Conservation (phyloP, 1,140 invertebrate genomes). For the Drosophila kepulauana region DNA sequence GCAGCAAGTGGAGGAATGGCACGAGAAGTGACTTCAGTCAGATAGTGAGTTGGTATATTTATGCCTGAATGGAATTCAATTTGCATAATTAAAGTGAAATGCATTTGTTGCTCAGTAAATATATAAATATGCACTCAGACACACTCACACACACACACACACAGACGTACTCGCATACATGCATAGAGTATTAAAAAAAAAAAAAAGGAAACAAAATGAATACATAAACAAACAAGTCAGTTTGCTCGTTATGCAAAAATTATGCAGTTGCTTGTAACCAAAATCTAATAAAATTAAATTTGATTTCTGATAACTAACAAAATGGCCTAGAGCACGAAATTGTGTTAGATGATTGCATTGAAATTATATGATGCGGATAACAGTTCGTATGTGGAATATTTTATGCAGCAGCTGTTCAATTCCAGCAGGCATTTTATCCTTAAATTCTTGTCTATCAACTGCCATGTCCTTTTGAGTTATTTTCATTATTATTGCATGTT, state of each 20-base stretch:
- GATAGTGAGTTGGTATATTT: constrained; percentile 55
- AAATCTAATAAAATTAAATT: constrained; percentile 41
- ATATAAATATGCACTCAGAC: constrained; percentile 40
- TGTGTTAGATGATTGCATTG: constrained; percentile 18
- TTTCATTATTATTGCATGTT: too few species aligned
- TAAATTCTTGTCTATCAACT: constrained; percentile 33
- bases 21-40: constrained; percentile 33
- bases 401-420: constrained; percentile 6
- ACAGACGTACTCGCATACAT: not conserved
- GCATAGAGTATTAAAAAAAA: constrained; percentile 3
- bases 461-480: constrained; percentile 31
- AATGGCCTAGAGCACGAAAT: constrained; percentile 10
- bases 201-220: constrained; percentile 30
- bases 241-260: constrained; percentile 35
- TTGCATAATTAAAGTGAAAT: constrained; percentile 77
- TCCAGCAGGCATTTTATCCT: not conserved
- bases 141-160: constrained; percentile 26
- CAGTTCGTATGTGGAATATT: constrained; percentile 26
- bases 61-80: constrained; percentile 75
- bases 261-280: constrained; percentile 45
- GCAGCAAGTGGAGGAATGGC: constrained; percentile 10
- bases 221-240: constrained; percentile 53
- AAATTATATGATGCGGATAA: constrained; percentile 10
- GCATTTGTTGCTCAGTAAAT: constrained; percentile 32
- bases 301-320: constrained; percentile 27